Evolutionary conservation across 2,797 vertebrate genomes (phyloP), one percentile per base, ranked within the genome.

Genomic region (Sciurus vulgaris): DNA sequence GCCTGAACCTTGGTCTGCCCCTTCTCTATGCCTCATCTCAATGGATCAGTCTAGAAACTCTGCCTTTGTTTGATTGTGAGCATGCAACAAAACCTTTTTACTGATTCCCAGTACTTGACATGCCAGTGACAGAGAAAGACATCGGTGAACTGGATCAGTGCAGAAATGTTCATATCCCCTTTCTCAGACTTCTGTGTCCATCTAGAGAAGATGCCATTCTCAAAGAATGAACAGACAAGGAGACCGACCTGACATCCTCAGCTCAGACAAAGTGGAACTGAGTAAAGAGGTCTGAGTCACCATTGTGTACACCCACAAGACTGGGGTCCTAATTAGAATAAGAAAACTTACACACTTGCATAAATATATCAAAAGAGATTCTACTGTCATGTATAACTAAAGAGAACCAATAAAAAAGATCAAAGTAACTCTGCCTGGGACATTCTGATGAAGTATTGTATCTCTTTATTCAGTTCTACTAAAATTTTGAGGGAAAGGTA

Each of bases 41-140:
- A 24, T 78, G 38, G 33, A 54, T 59, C 59, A 38, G 47, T 67
- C 3, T 18, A 41, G 22, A n/a, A 18, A 33, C 49, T 91, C 77
- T 88, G 63, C 73, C 41, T 67, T 72, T 78, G 12, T 78, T 49
- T 85, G 38, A 30, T 70, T 86, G 12, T 78, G 44, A 82, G 63
- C 41, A 18, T 84, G 51, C 18, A 72, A 35, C 26, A 63, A 67
- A 56, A 44, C 35, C 30, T 54, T 76, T 12, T 35, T 63, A 73
- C 59, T 51, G 65, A 94, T 59, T 69, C 49, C 10, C 35, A 69
- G 20, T 14, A 24, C n/a, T 41, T 81, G 73, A 74, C 49, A 47
- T 61, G 49, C 41, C 59, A 92, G 33, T 8, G 56, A 89, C 51
- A 96, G 44, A 86, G 77, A 92, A 87, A 41, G 54, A 49, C 10